Evolutionary conservation across 2,797 vertebrate species (phyloP), one percentile per base, ranked within the genome.

Genomic region (Champsocephalus esox): DNA sequence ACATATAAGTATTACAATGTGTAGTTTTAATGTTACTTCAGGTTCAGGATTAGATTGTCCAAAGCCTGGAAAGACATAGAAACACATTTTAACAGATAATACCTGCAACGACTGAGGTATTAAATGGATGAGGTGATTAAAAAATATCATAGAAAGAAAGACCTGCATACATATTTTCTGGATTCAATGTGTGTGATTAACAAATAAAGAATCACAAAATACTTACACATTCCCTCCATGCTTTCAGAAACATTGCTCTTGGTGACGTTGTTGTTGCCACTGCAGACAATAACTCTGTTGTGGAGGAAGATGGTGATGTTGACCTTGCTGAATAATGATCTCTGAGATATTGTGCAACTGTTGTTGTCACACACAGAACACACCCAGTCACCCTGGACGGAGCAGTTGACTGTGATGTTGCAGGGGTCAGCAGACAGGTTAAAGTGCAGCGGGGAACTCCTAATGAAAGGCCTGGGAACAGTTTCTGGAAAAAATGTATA

Each of bases 351-450:
- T 1, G 0, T 10, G 57, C 91, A 91, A 1, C 17, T 0, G 0
- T 50, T 4, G 14, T 8, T 0, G 2, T 56, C 17, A 12, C 92
- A 94, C 46, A 28, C 0, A 0, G 63, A 77, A 28, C 0, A 21
- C 51, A 62, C 14, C 90, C 83, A 88, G 7, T 43, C 34, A 0
- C 28, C 24, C n/a, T 45, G 38, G 0, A 87, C 28, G 13, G 92
- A 86, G 57, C 93, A 93, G 81, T 91, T 93, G 1, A 91, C 88
- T 3, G 38, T n/a, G 58, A 88, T 3, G 19, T 0, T 73, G 73
- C 92, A 94, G 14, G 0, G 0, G 9, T 13, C 75, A 3, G 12
- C 28, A 1, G 85, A 87, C 0, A 6, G 10, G 70, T 89, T 89
- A 45, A 58, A 71, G 49, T 0, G 14, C 1, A 13, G 1, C 3